Evolutionary conservation across 2,797 vertebrate species (phyloP).

Genomic region (Micropoecilia bifurca): DNA sequence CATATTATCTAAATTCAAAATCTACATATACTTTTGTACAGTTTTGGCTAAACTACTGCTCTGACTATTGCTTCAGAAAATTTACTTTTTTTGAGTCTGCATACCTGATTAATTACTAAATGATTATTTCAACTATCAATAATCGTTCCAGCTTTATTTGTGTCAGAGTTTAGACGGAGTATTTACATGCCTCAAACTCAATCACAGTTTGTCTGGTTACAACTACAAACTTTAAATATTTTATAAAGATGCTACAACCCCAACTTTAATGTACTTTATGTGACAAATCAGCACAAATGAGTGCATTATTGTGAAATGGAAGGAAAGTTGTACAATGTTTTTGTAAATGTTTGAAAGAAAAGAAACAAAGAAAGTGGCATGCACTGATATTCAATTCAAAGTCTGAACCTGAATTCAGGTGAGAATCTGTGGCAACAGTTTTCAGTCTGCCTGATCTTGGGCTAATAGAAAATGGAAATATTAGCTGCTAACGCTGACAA

Average conservation of each 20-base stretch:
- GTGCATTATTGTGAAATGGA: not conserved
- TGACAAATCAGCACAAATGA: not conserved
- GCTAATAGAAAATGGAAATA: not conserved
- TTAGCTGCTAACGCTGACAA: not conserved
- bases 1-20: too few relatives aligned
- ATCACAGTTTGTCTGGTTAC: not conserved
- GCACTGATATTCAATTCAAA: not conserved
- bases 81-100: too few relatives aligned
- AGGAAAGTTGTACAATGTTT: not conserved
- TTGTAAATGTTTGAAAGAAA: not conserved
- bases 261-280: not conserved
- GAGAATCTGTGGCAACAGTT: not conserved
- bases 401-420: not conserved
- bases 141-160: not conserved
- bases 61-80: too few relatives aligned
- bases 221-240: not conserved
- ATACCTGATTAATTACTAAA: too few relatives aligned
- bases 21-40: too few relatives aligned
- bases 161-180: conserved; percentile 29
- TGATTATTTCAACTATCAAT: too few relatives aligned
- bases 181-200: not conserved
- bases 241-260: not conserved
- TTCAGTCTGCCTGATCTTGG: not conserved
- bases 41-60: too few relatives aligned
- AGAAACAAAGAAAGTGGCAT: not conserved